Base-by-base conservation (phyloP, 2,113 vertebrate species). In the Elgaria multicarinata region DNA sequence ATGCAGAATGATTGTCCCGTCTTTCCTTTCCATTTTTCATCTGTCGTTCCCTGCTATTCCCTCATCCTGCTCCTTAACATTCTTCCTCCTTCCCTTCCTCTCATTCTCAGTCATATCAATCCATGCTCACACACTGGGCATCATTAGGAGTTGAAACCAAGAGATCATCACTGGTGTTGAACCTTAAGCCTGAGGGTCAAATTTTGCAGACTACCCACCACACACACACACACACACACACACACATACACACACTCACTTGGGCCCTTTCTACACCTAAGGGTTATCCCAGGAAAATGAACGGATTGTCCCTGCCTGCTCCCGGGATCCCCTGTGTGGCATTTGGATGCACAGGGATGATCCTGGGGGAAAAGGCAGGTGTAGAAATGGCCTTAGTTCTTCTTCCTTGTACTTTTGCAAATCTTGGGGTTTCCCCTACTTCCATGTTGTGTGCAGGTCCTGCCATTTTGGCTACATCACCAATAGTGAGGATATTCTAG, bases 31-130 rank as follows among this genome's bases (percentile, higher is more conserved):
- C 7, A 1, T 44, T 93, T 83, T 82, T 85, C 50, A 53, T 86
- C 16, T 75, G 90, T 75, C 33, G 50, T 87, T 91, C 87, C 92
- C 84, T 71, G 69, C 50, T 46, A 77, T 1, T 62, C 72, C 55
- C n/a, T 31, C 31, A 14, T 66, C 66, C 16, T 33, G 3, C 66
- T 78, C 58, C 46, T 46, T 82, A 22, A 67, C n/a, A 36, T 62
- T 87, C 31, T 64, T 71, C 42, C 53, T 76, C 12, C 81, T 71
- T 92, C 39, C 66, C 28, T 82, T 76, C 88, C 46, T 85, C 28
- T 80, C 2, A 14, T 20, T 13, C 14, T 83, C 71, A n/a, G 46
- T 18, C 22, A 64, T 78, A 16, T 16, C 46, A 39, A 16, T 50
- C 46, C 67, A n/a, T 33, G 50, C 18, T n/a, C 0, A 26, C n/a